These are phyloP conservation scores for Crambe crambe DNA, from an alignment of 37 sponge, comb jelly and placozoan species.

Conservation along the genomic window DNA sequence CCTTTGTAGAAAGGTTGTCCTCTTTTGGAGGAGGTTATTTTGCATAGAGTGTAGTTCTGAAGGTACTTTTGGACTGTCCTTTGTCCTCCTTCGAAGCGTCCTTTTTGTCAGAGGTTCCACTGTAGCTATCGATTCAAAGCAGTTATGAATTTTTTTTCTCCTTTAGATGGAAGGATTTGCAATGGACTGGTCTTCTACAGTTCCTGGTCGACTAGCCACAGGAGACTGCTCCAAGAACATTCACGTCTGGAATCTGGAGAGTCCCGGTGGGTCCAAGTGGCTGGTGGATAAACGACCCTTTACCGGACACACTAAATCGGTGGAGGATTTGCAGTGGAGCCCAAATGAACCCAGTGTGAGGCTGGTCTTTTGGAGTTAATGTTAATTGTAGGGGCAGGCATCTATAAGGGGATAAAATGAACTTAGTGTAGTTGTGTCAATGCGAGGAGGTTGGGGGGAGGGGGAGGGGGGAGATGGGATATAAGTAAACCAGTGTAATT, in stretches of 20 bases:
- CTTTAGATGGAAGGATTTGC: conserved; percentile 93
- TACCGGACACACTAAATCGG: conserved; percentile 79
- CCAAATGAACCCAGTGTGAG: conserved; percentile 93
- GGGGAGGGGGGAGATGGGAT: background rate
- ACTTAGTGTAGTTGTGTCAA: background rate
- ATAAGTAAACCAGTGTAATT: too few species aligned
- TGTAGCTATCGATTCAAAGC: too few species aligned
- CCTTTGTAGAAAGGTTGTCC: too few species aligned
- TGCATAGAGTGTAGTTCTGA: too few species aligned
- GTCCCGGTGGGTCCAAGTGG: conserved; percentile 63
- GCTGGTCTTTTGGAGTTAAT: background rate
- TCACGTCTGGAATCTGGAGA: conserved; percentile 86
- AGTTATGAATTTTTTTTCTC: too few species aligned
- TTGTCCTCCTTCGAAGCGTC: too few species aligned
- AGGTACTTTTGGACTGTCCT: too few species aligned
- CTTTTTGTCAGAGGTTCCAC: too few species aligned
- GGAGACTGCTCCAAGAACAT: conserved; percentile 91
- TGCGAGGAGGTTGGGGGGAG: background rate
- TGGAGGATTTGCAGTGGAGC: conserved; percentile 99
- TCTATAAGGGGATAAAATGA: too few species aligned
- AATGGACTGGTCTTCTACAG: conserved; percentile 91
- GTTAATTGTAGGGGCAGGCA: background rate
- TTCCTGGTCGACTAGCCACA: conserved; percentile 83
- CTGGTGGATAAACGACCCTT: conserved; percentile 83
- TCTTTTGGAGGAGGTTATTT: too few species aligned